Base-by-base conservation (phyloP, 2,113 vertebrate genomes). In the Austrofundulus limnaeus region DNA sequence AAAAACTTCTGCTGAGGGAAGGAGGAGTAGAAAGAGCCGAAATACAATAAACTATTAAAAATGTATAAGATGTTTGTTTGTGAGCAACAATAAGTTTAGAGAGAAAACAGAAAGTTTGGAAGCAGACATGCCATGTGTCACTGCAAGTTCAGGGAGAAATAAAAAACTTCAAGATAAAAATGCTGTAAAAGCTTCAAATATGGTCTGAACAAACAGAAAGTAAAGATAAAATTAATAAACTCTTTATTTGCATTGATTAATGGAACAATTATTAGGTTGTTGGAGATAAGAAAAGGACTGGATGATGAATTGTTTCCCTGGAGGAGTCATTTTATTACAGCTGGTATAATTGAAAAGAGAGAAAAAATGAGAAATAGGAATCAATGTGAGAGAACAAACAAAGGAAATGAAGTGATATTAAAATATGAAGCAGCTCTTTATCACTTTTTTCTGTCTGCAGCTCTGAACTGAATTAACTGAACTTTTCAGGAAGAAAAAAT, bases 31-130 rank as follows among this genome's bases (percentile, higher is more conserved):
- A 61, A 65, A 37, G 53, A 72, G 67, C 52, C n/a, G 54, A 65
- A n/a, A 81, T 23, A 58, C 50, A 67, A 66, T 28, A 31, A 4
- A 8, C 50, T 66, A 78, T 84, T 80, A 89, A 87, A 89, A 72
- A 88, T 82, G 70, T 19, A 79, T 84, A 15, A 75, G 41, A 24
- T 34, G 16, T 57, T 74, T 19, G 74, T 67, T 14, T 20, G 64
- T 56, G 75, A 58, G 54, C 63, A 15, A 55, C 43, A 53, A 62
- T 11, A 38, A 60, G 66, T 62, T 78, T 72, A 80, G 42, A 70
- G 24, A 69, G 55, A 65, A 47, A 52, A 42, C 31, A 59, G 45
- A 61, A 51, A 38, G 62, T 72, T 62, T 69, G 34, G 25, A 53
- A 34, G 68, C 21, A 53, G 73, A 82, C 71, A 24, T 31, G 20